Percentiles rank a stretch among this genome's conserved stretches.
These are phyloP conservation scores for Anoplolepis gracilipes DNA, from an alignment of 1,140 invertebrate genomes.

Conservation along the genomic window DNA sequence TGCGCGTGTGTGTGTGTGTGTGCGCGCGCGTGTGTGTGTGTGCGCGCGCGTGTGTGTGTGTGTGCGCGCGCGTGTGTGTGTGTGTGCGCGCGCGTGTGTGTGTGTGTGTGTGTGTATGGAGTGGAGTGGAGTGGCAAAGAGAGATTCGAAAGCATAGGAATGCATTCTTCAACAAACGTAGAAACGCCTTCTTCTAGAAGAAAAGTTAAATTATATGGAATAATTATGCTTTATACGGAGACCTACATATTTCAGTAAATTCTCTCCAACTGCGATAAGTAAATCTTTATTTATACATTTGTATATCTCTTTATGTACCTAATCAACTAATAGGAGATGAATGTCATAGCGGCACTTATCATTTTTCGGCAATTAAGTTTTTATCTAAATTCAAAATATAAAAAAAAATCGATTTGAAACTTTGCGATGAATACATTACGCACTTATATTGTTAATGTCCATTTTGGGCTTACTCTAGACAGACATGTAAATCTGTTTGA, in stretches of 20 bases:
- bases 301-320: conserved; percentile 1
- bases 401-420: not conserved
- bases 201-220: conserved; percentile 1
- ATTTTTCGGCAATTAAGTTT: not conserved
- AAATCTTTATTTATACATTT: conserved; percentile 2
- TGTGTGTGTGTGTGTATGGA: not conserved
- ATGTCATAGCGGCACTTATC: not conserved
- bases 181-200: not conserved
- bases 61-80: not conserved
- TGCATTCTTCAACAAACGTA: conserved; percentile 25
- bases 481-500: conserved; percentile 45
- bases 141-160: not conserved
- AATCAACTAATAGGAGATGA: not conserved
- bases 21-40: not conserved
- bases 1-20: not conserved
- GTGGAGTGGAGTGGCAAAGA: not conserved
- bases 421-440: conserved; percentile 1
- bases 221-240: not conserved
- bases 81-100: not conserved
- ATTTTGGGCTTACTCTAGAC: conserved; percentile 20
- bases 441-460: not conserved
- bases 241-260: conserved; percentile 13
- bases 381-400: not conserved
- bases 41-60: not conserved
- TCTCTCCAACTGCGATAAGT: not conserved